These are phyloP conservation scores for Pseudoatta argentina DNA, from an alignment of 1,140 invertebrate species.

Conservation along the genomic window DNA sequence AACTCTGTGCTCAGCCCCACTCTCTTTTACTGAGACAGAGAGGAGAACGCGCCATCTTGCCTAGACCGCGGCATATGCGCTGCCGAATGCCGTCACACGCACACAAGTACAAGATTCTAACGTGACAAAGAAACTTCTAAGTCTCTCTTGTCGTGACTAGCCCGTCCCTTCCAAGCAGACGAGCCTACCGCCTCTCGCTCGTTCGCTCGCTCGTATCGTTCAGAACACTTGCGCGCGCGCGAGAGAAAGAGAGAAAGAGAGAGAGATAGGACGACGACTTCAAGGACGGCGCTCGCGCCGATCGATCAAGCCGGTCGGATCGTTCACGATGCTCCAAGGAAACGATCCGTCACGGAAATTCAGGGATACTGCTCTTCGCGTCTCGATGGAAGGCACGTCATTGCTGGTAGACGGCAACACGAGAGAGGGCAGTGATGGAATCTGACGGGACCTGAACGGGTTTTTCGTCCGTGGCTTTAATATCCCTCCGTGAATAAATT, in stretches of 20 bases:
- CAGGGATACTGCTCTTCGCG: slow-evolving; percentile 39
- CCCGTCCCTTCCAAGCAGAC: slow-evolving; percentile 70
- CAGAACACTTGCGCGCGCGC: background rate
- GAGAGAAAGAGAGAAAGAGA: slow-evolving; percentile 33
- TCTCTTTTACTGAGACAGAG: slow-evolving; percentile 69
- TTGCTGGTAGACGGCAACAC: background rate
- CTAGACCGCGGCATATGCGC: slow-evolving; percentile 66
- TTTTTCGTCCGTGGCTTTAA: slow-evolving; percentile 44
- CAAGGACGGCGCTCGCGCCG: slow-evolving; percentile 79
- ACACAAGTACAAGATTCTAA: slow-evolving; percentile 52
- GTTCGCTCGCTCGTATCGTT: slow-evolving; percentile 24
- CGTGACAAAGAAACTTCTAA: slow-evolving; percentile 83
- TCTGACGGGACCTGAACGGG: background rate
- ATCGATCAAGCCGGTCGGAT: slow-evolving; percentile 72
- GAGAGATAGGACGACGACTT: slow-evolving; percentile 78
- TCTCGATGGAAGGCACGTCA: slow-evolving; percentile 16
- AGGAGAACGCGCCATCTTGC: slow-evolving; percentile 71
- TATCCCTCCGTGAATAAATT: slow-evolving; percentile 48
- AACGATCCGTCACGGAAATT: slow-evolving; percentile 63
- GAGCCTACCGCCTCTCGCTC: slow-evolving; percentile 49
- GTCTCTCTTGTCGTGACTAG: slow-evolving; percentile 77
- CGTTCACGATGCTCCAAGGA: slow-evolving; percentile 67
- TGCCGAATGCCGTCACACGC: slow-evolving; percentile 69
- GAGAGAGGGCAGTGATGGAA: background rate
- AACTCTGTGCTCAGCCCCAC: slow-evolving; percentile 58